Evolutionary conservation across 1,140 invertebrate species (phyloP), one percentile per base, ranked within the genome.

Genomic region (Drosophila orosa): DNA sequence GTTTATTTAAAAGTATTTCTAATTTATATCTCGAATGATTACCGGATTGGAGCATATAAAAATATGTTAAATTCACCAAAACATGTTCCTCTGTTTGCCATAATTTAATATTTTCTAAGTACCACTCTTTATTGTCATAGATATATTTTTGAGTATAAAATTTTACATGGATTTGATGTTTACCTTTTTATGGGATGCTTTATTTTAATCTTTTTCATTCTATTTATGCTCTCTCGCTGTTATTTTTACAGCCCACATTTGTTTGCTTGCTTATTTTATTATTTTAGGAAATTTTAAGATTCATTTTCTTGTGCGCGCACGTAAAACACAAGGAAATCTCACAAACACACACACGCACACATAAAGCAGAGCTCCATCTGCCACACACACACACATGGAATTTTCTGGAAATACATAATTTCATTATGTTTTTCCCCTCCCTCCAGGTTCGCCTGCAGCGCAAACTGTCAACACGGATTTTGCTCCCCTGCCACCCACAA

Each of bases 391-490:
- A 72, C 78, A 69, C 33, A 63, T 58, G 57, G 40, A 76, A 69
- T 75, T 52, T 66, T 78, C 39, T 50, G 75, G 33, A 65, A 75
- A 78, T 66, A 80, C 62, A 79, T 83, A 84, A 83, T 84, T 83
- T 83, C 80, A 79, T 83, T 84, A 82, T 79, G 77, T 44, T 60
- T 37, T 22, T 29, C 48, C 33, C 35, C 40, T 8, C 7, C 12
- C 8, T 27, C 19, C 22, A 44, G 39, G 24, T 29, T 62, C 58
- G 68, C 69, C 80, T 78, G 42, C 71, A 80, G 80, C 63, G 63
- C 45, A 75, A 80, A 80, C 80, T 82, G 80, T 82, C 80, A 83
- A 83, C 80, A 83, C 75, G 80, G 45, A 54, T 61, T 50, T 45
- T 48, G 50, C 65, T 54, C 55, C 24, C 33, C 25, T 19, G 22